These are phyloP conservation scores for Podiceps cristatus DNA, from an alignment of 2,113 vertebrate genomes.

Conservation along the genomic window DNA sequence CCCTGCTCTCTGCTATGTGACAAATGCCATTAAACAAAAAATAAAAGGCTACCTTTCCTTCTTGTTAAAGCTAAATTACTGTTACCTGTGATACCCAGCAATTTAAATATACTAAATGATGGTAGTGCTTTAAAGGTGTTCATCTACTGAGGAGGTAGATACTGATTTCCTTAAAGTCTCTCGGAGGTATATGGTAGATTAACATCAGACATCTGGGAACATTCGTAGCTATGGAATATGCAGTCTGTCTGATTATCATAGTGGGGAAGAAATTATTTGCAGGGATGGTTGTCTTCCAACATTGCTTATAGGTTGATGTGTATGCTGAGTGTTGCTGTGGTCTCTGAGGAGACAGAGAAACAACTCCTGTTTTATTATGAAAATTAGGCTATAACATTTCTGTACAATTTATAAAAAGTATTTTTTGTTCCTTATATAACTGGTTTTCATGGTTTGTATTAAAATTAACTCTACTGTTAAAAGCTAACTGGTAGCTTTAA, in stretches of 20 bases:
- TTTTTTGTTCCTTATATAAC: neutral
- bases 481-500: neutral
- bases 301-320: neutral
- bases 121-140: neutral
- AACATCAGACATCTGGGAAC: neutral
- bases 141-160: neutral
- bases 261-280: neutral
- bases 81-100: neutral
- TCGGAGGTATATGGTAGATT: neutral
- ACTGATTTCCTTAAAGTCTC: neutral
- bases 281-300: neutral
- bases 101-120: neutral
- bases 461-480: neutral
- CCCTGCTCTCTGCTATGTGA: neutral
- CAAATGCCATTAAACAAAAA: neutral
- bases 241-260: neutral
- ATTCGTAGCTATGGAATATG: neutral
- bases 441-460: neutral
- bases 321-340: neutral
- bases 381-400: neutral
- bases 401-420: neutral
- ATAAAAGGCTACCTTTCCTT: neutral
- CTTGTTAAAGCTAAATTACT: neutral
- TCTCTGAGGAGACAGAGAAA: neutral
- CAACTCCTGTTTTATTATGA: neutral